Percentiles rank a stretch among this genome's conserved stretches.
phyloP scores from a whole-genome alignment of 2,797 vertebrate species.

The Carduelis carduelis region DNA sequence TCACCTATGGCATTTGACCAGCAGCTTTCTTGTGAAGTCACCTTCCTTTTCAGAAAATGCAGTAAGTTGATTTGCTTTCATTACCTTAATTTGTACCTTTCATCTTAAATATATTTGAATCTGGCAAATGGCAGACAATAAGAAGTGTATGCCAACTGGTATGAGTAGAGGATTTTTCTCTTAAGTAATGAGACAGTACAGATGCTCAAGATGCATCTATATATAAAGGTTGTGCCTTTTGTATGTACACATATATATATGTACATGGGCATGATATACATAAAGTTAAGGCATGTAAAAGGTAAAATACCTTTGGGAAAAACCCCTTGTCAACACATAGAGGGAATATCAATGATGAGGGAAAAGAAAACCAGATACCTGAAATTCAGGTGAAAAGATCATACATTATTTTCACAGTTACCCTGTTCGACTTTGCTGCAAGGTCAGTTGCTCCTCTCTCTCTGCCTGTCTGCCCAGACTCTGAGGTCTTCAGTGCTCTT shows the following conservation, averaged over 20 bases:
- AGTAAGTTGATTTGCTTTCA: not conserved
- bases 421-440: not conserved
- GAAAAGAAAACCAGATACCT: not conserved
- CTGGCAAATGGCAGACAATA: not conserved
- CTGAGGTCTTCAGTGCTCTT: not conserved
- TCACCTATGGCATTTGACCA: not conserved
- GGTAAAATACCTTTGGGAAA: not conserved
- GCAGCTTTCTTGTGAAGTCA: not conserved
- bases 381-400: not conserved
- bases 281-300: not conserved
- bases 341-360: not conserved
- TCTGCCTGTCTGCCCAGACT: not conserved
- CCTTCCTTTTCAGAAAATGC: not conserved
- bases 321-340: not conserved
- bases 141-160: accelerated
- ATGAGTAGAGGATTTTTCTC: not conserved
- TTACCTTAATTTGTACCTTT: not conserved
- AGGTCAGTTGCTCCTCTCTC: not conserved
- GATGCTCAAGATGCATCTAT: not conserved
- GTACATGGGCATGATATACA: not conserved
- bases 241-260: not conserved
- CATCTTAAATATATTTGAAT: not conserved
- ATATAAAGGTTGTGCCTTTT: not conserved
- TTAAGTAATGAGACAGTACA: not conserved
- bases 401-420: not conserved